These are phyloP conservation scores for Cryptotis parvus DNA, from an alignment of 2,113 vertebrate genomes.

Conservation along the genomic window DNA sequence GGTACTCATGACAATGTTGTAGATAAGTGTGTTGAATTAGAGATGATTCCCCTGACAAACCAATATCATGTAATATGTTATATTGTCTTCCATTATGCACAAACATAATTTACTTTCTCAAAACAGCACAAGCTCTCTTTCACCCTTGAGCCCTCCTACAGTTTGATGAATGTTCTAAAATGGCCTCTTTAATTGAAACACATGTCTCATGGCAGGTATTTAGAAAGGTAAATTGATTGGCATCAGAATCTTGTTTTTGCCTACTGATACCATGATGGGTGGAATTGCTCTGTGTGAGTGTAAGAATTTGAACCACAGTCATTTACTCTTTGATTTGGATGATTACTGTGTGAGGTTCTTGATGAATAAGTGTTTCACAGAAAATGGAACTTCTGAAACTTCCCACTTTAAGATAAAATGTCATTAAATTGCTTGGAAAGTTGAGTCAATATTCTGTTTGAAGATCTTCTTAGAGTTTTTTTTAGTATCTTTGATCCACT, in stretches of 20 bases:
- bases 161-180: slow-evolving; percentile 28
- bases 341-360: not conserved
- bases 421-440: not conserved
- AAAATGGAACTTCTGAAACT: not conserved
- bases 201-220: not conserved
- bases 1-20: not conserved
- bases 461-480: slow-evolving; percentile 7
- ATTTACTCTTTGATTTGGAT: not conserved
- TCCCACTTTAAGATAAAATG: slow-evolving; percentile 34
- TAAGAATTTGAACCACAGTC: not conserved
- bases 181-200: not conserved
- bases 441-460: slow-evolving; percentile 12
- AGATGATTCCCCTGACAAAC: not conserved
- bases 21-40: not conserved
- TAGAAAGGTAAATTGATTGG: not conserved
- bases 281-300: not conserved
- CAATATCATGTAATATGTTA: not conserved
- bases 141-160: not conserved
- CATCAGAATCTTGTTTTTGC: not conserved
- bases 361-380: not conserved
- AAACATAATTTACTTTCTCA: slow-evolving; percentile 43
- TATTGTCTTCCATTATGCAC: not conserved
- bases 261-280: not conserved
- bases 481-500: slow-evolving; percentile 17
- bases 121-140: not conserved